Conservation (phyloP, 37 sponge, comb jelly and placozoan species). For the Petrosia ficiformis region DNA sequence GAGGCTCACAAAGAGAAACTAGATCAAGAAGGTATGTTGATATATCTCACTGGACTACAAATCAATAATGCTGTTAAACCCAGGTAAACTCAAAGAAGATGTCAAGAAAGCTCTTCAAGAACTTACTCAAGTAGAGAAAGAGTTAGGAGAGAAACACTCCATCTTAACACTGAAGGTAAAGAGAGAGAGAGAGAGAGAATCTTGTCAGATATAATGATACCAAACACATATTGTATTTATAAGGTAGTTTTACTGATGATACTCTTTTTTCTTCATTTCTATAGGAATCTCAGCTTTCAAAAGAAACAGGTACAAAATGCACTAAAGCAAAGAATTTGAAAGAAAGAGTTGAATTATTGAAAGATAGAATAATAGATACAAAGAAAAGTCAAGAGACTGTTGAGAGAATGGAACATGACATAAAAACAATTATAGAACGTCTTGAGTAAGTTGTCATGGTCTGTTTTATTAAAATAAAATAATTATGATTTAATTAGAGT, state of each 20-base stretch:
- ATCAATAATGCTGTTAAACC: too few species aligned
- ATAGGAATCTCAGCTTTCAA: neutral
- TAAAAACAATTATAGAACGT: conserved; percentile 13
- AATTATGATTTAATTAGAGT: conserved; percentile 3
- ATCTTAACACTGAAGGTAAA: conserved; percentile 5
- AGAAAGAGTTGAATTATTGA: neutral
- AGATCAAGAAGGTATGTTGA: neutral
- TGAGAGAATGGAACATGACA: conserved; percentile 27
- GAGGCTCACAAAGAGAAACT: neutral
- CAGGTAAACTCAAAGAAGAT: too few species aligned
- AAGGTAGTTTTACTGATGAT: neutral
- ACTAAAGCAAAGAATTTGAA: neutral
- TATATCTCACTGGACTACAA: too few species aligned
- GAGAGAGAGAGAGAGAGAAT: too few species aligned
- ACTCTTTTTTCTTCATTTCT: neutral
- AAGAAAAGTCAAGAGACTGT: conserved; percentile 27
- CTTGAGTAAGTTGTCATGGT: conserved; percentile 28
- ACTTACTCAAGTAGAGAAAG: conserved; percentile 4
- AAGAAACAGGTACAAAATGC: conserved; percentile 9
- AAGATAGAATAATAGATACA: conserved; percentile 25
- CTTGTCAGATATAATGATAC: too few species aligned
- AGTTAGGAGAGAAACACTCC: conserved; percentile 7
- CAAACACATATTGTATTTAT: too few species aligned
- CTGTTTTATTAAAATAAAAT: neutral
- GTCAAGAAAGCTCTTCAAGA: too few species aligned